Evolutionary conservation across 1,140 invertebrate species (phyloP).

Genomic region (Drosophila hydei): DNA sequence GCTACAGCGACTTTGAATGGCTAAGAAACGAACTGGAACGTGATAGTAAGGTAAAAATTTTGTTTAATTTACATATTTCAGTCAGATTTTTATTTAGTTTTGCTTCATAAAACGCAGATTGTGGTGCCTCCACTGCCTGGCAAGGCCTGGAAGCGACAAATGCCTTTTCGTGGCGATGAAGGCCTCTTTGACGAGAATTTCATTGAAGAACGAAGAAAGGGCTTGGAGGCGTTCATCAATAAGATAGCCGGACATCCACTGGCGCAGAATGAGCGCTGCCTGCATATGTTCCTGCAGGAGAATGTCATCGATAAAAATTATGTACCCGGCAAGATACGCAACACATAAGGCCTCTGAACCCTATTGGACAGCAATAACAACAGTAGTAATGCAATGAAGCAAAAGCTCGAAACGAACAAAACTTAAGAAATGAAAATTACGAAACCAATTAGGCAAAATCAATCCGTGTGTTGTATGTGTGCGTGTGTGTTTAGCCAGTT

Average conservation of each 20-base stretch:
- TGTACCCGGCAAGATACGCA: constrained; percentile 99
- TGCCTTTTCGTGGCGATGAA: constrained; percentile 99
- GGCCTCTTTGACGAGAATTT: constrained; percentile 99
- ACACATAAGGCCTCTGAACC: constrained; percentile 88
- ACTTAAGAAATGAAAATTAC: constrained; percentile 39
- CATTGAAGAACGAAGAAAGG: constrained; percentile 99
- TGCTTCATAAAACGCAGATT: constrained; percentile 87
- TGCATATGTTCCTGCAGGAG: constrained; percentile 99
- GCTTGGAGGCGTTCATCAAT: constrained; percentile 99
- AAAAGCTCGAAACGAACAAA: constrained; percentile 79
- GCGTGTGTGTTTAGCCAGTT: constrained; percentile 55
- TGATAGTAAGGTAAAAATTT: constrained; percentile 95
- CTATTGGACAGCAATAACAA: constrained; percentile 25
- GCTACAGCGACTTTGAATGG: constrained; percentile 99
- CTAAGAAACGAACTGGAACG: constrained; percentile 98
- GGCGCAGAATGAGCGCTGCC: constrained; percentile 99
- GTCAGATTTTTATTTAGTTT: neutral
- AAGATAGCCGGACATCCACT: constrained; percentile 99
- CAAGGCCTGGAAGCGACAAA: constrained; percentile 98
- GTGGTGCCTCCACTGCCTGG: constrained; percentile 98
- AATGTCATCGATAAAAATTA: constrained; percentile 99
- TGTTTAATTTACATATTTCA: too few species aligned
- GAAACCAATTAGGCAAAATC: constrained; percentile 65
- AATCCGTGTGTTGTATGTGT: constrained; percentile 45
- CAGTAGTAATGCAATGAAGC: constrained; percentile 68